These are phyloP conservation scores for Sphecodes monilicornis DNA, from an alignment of 2,888 invertebrate species.

Conservation along the genomic window DNA sequence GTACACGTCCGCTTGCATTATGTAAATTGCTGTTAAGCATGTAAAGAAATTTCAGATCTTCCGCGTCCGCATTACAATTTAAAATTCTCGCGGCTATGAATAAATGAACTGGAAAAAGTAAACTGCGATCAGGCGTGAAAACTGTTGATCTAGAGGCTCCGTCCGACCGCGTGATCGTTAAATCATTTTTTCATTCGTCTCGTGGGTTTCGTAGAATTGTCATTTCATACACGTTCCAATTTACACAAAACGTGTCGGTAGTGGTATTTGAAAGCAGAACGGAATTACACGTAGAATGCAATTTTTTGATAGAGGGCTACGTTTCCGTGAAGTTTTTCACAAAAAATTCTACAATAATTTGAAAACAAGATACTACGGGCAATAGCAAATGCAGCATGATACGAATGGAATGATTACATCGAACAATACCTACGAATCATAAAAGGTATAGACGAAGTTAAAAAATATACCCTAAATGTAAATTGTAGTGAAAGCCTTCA, in stretches of 20 bases:
- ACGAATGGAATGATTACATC: too few species aligned
- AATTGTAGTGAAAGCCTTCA: too few species aligned
- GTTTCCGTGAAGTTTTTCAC: not conserved
- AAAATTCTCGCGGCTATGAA: slow-evolving; percentile 39
- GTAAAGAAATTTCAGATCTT: slow-evolving; percentile 48
- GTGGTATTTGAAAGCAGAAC: not conserved
- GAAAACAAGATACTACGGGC: too few species aligned
- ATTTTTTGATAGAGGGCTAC: not conserved
- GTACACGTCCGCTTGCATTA: slow-evolving; percentile 45
- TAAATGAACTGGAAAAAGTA: slow-evolving; percentile 26
- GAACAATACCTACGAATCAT: too few species aligned
- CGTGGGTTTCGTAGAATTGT: not conserved
- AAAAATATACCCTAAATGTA: too few species aligned
- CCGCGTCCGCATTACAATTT: slow-evolving; percentile 49
- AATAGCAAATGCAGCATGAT: too few species aligned
- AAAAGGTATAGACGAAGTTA: too few species aligned
- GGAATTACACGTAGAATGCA: not conserved
- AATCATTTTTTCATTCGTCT: not conserved
- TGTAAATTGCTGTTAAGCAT: slow-evolving; percentile 51
- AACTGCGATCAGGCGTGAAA: slow-evolving; percentile 6
- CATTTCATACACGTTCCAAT: not conserved
- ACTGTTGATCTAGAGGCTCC: slow-evolving; percentile 12
- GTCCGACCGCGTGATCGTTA: not conserved
- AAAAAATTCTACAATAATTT: too few species aligned
- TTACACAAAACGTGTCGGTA: not conserved